These are phyloP conservation scores for Liolophura sinensis DNA, from an alignment of 1,140 invertebrate species.

Conservation along the genomic window DNA sequence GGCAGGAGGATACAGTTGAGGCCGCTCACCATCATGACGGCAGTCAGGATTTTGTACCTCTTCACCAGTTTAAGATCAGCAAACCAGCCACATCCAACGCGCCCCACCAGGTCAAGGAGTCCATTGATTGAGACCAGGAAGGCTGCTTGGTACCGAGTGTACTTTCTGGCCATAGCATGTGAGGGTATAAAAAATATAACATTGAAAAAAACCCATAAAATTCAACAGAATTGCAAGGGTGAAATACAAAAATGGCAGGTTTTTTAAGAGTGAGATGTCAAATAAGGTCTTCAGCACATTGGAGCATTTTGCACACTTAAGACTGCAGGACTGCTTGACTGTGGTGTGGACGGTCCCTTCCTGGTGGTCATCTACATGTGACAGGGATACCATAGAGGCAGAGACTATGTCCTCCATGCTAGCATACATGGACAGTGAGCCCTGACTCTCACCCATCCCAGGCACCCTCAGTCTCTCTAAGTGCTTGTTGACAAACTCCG, in stretches of 20 bases:
- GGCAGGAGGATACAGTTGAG: constrained; percentile 30
- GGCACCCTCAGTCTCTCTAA: too few species aligned
- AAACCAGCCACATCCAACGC: constrained; percentile 31
- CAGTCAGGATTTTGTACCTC: constrained; percentile 38
- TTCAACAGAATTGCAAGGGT: constrained; percentile 32
- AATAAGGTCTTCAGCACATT: constrained; percentile 17
- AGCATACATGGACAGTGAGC: too few species aligned
- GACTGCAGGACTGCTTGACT: too few species aligned
- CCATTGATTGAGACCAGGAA: constrained; percentile 39
- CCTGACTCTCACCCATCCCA: too few species aligned
- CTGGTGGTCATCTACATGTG: too few species aligned
- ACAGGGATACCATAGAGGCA: too few species aligned
- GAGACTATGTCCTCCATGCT: too few species aligned
- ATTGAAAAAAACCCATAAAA: constrained; percentile 49
- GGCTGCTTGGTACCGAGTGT: constrained; percentile 32
- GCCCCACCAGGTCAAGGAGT: constrained; percentile 38
- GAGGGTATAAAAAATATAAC: constrained; percentile 44
- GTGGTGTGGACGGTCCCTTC: too few species aligned
- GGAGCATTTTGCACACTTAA: too few species aligned
- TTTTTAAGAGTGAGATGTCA: constrained; percentile 37
- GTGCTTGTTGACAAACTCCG: too few species aligned
- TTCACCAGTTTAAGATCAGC: constrained; percentile 33
- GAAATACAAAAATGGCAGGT: constrained; percentile 32
- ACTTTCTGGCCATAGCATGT: constrained; percentile 17
- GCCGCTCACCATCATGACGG: constrained; percentile 24